phyloP scores from a whole-genome alignment of 1,140 invertebrate genomes.

The Drosophila lini region DNA sequence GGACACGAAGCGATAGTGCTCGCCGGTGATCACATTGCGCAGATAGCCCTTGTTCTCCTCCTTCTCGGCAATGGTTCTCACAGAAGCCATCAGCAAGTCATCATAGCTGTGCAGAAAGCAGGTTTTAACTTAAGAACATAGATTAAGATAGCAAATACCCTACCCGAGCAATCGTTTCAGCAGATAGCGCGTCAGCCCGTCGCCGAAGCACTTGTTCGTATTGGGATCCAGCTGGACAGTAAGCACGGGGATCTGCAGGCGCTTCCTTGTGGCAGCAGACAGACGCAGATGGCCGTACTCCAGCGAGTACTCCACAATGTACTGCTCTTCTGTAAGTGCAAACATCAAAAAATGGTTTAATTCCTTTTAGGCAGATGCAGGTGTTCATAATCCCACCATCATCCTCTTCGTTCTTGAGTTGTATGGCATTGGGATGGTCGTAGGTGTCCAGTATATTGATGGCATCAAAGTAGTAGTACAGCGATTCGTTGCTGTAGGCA shows the following conservation, averaged over 20 bases:
- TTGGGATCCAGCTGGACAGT: constrained; percentile 95
- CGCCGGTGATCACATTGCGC: constrained; percentile 98
- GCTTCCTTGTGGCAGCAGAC: constrained; percentile 92
- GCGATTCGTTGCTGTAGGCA: constrained; percentile 68
- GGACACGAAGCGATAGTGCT: constrained; percentile 99
- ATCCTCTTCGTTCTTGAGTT: constrained; percentile 60
- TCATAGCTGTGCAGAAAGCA: constrained; percentile 88
- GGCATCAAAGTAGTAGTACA: constrained; percentile 78
- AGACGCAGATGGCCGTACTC: constrained; percentile 98
- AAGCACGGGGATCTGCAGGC: constrained; percentile 96
- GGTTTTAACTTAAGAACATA: background rate
- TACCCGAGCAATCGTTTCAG: constrained; percentile 95
- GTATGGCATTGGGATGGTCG: constrained; percentile 64
- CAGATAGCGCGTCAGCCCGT: constrained; percentile 94
- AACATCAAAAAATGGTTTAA: background rate
- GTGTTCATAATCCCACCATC: constrained; percentile 45
- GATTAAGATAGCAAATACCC: background rate
- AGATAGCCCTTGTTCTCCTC: constrained; percentile 98
- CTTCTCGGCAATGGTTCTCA: constrained; percentile 97
- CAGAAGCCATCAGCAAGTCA: constrained; percentile 97
- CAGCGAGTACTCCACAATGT: constrained; percentile 98
- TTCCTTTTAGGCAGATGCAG: accelerated
- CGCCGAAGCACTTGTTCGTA: constrained; percentile 96
- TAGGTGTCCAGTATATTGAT: constrained; percentile 63
- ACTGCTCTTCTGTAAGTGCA: constrained; percentile 92